Conservation (phyloP, 2,888 invertebrate species). For the Parascotia fuliginaria region DNA sequence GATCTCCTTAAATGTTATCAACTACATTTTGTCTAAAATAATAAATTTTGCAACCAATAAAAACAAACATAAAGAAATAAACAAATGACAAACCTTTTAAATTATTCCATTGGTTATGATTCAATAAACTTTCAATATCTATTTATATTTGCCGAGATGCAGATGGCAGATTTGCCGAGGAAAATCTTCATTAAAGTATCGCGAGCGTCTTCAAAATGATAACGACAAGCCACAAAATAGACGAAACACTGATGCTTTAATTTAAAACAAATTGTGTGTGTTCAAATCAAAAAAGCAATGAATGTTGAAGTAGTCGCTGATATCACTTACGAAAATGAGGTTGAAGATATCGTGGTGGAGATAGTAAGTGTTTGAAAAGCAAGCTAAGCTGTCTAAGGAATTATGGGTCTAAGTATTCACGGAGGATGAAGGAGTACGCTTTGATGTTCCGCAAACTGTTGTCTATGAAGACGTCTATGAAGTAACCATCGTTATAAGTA, state of each 20-base stretch:
- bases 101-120: background rate
- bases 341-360: conserved; percentile 7
- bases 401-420: conserved; percentile 40
- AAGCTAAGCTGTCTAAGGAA: conserved; percentile 50
- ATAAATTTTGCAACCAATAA: too few species aligned
- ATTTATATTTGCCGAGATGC: conserved; percentile 33
- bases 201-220: background rate
- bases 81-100: background rate
- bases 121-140: conserved; percentile 22
- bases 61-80: too few species aligned
- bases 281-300: background rate
- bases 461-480: conserved; percentile 21
- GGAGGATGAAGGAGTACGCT: conserved; percentile 33
- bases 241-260: background rate
- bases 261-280: accelerated
- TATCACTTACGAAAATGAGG: conserved; percentile 3
- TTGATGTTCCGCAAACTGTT: conserved; percentile 38
- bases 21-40: too few species aligned
- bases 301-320: background rate
- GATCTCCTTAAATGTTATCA: too few species aligned
- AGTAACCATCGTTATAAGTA: background rate
- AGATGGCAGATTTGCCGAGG: conserved; percentile 35
- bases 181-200: conserved; percentile 30
- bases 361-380: conserved; percentile 44
- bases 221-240: background rate